Percentiles rank a stretch among this genome's conserved stretches.
phyloP scores from a whole-genome alignment of 2,888 invertebrate genomes.

The Eupithecia insigniata region DNA sequence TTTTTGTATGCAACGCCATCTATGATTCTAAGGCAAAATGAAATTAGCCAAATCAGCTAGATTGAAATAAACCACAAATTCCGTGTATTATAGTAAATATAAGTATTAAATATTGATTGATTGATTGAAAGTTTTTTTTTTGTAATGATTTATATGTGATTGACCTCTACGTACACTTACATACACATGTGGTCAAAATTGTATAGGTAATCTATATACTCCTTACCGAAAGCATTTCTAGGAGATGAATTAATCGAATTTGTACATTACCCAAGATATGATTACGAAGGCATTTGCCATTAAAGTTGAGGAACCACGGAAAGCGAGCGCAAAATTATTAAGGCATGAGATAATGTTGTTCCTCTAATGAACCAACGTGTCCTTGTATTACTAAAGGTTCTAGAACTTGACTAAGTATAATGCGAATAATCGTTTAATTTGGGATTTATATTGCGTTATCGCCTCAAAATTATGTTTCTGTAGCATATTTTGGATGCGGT shows the following conservation, averaged over 20 bases:
- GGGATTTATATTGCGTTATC: not conserved
- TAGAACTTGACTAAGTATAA: constrained; percentile 37
- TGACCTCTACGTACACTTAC: not conserved
- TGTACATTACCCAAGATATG: constrained; percentile 60
- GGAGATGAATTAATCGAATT: constrained; percentile 2
- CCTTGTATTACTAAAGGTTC: constrained; percentile 53
- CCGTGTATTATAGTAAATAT: no score
- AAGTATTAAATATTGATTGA: no score
- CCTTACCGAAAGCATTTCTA: not conserved
- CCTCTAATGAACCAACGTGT: constrained; percentile 69
- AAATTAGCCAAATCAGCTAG: no score
- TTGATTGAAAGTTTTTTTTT: no score
- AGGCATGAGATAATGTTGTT: constrained; percentile 71
- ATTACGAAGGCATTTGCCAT: constrained; percentile 63
- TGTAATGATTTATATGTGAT: no score
- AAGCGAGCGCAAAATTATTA: constrained; percentile 76
- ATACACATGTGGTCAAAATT: not conserved
- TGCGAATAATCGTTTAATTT: not conserved
- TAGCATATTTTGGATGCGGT: no score
- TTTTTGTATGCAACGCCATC: no score
- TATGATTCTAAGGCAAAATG: no score
- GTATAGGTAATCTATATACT: not conserved
- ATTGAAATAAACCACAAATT: no score
- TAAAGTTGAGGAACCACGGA: constrained; percentile 61
- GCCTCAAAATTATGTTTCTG: not conserved